Evolutionary conservation across 2,113 vertebrate species (phyloP).

Genomic region (Nothoprocta perdicaria): DNA sequence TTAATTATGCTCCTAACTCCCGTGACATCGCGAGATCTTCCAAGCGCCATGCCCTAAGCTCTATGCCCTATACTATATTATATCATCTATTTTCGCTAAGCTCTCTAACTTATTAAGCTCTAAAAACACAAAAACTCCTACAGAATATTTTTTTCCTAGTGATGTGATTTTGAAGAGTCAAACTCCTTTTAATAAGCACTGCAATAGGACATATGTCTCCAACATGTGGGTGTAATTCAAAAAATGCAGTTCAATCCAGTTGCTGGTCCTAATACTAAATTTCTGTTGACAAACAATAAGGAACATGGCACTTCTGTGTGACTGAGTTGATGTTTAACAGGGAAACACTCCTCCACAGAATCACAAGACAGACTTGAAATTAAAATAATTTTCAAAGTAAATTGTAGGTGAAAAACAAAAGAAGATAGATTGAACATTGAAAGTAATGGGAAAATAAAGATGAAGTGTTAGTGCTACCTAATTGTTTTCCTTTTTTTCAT

Average conservation of each 20-base stretch:
- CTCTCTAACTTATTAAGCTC: no score
- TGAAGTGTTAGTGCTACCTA: slow-evolving; percentile 67
- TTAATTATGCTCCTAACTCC: no score
- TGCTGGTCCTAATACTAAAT: slow-evolving; percentile 14
- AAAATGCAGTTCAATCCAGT: neutral
- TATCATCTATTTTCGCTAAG: no score
- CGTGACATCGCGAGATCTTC: no score
- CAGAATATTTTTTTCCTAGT: neutral
- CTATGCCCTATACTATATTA: no score
- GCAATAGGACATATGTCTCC: neutral
- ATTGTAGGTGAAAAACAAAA: slow-evolving; percentile 72
- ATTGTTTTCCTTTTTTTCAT: slow-evolving; percentile 75
- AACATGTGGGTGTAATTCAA: neutral
- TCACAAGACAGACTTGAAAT: slow-evolving; percentile 63
- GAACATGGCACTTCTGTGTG: slow-evolving; percentile 12
- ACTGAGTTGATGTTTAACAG: slow-evolving; percentile 1
- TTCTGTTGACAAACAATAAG: slow-evolving; percentile 44
- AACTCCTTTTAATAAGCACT: neutral
- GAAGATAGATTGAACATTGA: slow-evolving; percentile 70
- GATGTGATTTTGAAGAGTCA: neutral
- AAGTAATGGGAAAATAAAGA: slow-evolving; percentile 75
- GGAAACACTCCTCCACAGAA: slow-evolving; percentile 62
- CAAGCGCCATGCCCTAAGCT: no score
- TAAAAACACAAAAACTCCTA: no score
- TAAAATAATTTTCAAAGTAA: slow-evolving; percentile 67